phyloP scores from a whole-genome alignment of 1,140 invertebrate genomes.

The Uloborus diversus region DNA sequence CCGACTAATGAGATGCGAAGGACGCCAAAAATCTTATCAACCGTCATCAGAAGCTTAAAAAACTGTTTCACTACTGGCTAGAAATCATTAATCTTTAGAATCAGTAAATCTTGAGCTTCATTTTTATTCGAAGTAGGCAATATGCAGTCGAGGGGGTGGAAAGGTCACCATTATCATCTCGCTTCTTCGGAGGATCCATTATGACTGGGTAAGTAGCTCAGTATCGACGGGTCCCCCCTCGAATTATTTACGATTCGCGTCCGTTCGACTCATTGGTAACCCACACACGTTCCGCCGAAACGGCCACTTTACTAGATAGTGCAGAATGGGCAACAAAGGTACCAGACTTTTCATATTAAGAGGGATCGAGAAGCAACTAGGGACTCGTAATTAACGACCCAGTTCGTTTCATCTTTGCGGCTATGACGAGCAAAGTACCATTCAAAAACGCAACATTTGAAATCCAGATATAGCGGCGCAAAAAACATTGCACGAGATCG shows the following conservation, averaged over 20 bases:
- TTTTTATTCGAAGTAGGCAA: constrained; percentile 2
- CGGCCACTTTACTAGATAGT: not conserved
- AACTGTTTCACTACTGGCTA: constrained; percentile 31
- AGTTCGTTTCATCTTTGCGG: constrained; percentile 5
- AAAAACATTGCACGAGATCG: not conserved
- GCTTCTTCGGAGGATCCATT: constrained; percentile 48
- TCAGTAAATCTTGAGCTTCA: constrained; percentile 27
- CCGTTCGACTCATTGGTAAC: not conserved
- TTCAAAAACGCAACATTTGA: not conserved
- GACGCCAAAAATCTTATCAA: constrained; percentile 23
- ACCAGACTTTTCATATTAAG: no score
- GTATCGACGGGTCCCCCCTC: constrained; percentile 12
- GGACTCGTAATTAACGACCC: constrained; percentile 11
- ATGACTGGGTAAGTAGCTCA: constrained; percentile 41
- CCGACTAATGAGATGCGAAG: constrained; percentile 23
- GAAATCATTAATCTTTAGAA: constrained; percentile 47
- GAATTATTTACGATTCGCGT: constrained; percentile 44
- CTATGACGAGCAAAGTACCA: not conserved
- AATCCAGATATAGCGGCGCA: not conserved
- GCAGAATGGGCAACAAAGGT: not conserved
- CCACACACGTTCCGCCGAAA: constrained; percentile 16
- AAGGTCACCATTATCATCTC: constrained; percentile 43
- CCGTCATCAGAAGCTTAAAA: not conserved
- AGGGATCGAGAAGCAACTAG: not conserved
- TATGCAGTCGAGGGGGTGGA: not conserved